Evolutionary conservation across 1,140 invertebrate genomes (phyloP).

Genomic region (Heliconius hewitsoni): DNA sequence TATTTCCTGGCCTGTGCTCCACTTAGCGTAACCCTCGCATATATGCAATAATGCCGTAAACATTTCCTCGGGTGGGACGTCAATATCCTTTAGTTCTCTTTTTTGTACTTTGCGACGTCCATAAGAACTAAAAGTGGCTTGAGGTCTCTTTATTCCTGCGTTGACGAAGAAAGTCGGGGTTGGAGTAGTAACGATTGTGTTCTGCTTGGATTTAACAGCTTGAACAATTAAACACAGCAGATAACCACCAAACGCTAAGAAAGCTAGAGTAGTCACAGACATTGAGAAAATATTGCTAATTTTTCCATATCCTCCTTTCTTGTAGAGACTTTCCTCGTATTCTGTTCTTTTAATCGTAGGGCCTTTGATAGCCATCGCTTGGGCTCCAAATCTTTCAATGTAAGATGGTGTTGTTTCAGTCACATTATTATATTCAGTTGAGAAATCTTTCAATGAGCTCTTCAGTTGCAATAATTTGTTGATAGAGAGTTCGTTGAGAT

Average conservation of each 20-base stretch:
- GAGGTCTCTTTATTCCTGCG: slow-evolving; percentile 76
- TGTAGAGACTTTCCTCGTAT: slow-evolving; percentile 65
- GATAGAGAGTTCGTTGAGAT: slow-evolving; percentile 69
- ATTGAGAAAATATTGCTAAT: slow-evolving; percentile 87
- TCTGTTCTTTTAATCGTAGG: slow-evolving; percentile 69
- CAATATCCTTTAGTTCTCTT: slow-evolving; percentile 47
- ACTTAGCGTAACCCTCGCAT: slow-evolving; percentile 82
- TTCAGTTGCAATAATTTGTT: slow-evolving; percentile 75
- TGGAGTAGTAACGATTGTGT: slow-evolving; percentile 50
- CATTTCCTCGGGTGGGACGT: slow-evolving; percentile 75
- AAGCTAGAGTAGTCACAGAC: slow-evolving; percentile 87
- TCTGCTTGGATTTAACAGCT: slow-evolving; percentile 83
- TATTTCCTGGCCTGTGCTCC: slow-evolving; percentile 50
- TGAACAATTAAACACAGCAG: slow-evolving; percentile 87
- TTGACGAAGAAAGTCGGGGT: slow-evolving; percentile 65
- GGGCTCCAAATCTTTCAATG: slow-evolving; percentile 61
- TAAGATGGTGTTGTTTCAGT: slow-evolving; percentile 49
- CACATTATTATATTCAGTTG: slow-evolving; percentile 52
- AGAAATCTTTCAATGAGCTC: slow-evolving; percentile 62
- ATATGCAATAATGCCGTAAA: slow-evolving; percentile 78
- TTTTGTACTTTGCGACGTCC: slow-evolving; percentile 65
- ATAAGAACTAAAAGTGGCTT: slow-evolving; percentile 65
- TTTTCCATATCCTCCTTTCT: slow-evolving; percentile 77
- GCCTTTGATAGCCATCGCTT: slow-evolving; percentile 70
- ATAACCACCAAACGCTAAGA: slow-evolving; percentile 90